Conservation (phyloP, 2,888 invertebrate genomes). For the Apamea epomidion region DNA sequence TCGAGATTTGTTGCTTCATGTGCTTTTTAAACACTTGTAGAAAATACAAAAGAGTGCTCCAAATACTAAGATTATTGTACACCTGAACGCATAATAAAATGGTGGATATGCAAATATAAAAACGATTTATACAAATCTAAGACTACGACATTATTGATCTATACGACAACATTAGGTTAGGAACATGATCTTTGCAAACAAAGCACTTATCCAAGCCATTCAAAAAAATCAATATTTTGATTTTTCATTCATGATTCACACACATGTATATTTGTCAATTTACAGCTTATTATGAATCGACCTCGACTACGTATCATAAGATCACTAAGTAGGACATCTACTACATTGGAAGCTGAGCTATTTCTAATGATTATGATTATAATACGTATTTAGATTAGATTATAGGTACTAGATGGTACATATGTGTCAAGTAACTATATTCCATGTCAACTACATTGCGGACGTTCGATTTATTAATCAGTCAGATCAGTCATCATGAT, state of each 20-base stretch:
- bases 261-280: conserved; percentile 73
- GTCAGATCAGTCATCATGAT: conserved; percentile 66
- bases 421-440: conserved; percentile 55
- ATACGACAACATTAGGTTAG: conserved; percentile 33
- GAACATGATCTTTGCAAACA: conserved; percentile 14
- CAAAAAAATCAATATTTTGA: conserved; percentile 34
- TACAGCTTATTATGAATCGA: conserved; percentile 65
- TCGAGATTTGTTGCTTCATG: conserved; percentile 44
- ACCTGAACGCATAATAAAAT: neutral
- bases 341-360: conserved; percentile 48
- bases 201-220: conserved; percentile 7
- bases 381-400: conserved; percentile 66
- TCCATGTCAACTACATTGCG: conserved; percentile 49
- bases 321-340: conserved; percentile 64
- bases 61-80: conserved; percentile 15
- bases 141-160: conserved; percentile 26
- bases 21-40: conserved; percentile 30
- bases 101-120: conserved; percentile 2
- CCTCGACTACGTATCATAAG: conserved; percentile 62
- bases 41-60: conserved; percentile 17
- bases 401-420: conserved; percentile 63
- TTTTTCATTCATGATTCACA: conserved; percentile 54
- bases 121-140: conserved; percentile 31
- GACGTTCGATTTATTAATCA: conserved; percentile 69
- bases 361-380: conserved; percentile 55